These are phyloP conservation scores for Drosophila equinoxialis DNA, from an alignment of 1,140 invertebrate species.

Conservation along the genomic window DNA sequence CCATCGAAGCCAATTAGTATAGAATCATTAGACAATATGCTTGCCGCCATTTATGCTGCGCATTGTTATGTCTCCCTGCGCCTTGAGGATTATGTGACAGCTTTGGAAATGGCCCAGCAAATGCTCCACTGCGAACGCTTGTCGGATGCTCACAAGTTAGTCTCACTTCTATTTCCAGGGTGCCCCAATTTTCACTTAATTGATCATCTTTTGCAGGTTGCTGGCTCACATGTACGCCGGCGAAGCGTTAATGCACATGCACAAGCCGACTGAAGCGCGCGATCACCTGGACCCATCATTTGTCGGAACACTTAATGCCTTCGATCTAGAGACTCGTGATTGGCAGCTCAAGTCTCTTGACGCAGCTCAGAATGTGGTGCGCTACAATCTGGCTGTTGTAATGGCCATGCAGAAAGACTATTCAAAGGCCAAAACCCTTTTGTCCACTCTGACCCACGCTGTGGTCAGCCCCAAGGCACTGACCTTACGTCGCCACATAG, in stretches of 20 bases:
- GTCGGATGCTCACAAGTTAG: conserved; percentile 79
- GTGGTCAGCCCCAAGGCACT: conserved; percentile 86
- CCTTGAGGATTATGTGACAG: conserved; percentile 92
- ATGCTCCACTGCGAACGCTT: conserved; percentile 69
- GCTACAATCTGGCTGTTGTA: conserved; percentile 92
- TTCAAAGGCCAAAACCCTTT: conserved; percentile 88
- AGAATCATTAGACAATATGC: conserved; percentile 83
- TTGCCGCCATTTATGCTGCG: conserved; percentile 89
- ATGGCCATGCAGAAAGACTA: conserved; percentile 90
- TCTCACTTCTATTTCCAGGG: too few relatives aligned
- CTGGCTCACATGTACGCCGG: conserved; percentile 94
- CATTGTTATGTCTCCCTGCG: conserved; percentile 93
- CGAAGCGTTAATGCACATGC: conserved; percentile 93
- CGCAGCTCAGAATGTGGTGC: conserved; percentile 88
- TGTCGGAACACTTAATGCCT: conserved; percentile 85
- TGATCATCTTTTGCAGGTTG: conserved; percentile 85
- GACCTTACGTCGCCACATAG: conserved; percentile 86
- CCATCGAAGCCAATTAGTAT: conserved; percentile 82
- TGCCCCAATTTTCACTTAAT: too few relatives aligned
- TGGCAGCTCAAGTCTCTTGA: conserved; percentile 89
- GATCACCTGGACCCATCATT: conserved; percentile 92
- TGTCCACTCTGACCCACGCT: conserved; percentile 88
- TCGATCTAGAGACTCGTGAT: conserved; percentile 83
- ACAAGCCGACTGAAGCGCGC: conserved; percentile 92
- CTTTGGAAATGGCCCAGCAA: conserved; percentile 88